These are phyloP conservation scores for Calidris pygmaea DNA, from an alignment of 2,113 vertebrate genomes.

Conservation along the genomic window DNA sequence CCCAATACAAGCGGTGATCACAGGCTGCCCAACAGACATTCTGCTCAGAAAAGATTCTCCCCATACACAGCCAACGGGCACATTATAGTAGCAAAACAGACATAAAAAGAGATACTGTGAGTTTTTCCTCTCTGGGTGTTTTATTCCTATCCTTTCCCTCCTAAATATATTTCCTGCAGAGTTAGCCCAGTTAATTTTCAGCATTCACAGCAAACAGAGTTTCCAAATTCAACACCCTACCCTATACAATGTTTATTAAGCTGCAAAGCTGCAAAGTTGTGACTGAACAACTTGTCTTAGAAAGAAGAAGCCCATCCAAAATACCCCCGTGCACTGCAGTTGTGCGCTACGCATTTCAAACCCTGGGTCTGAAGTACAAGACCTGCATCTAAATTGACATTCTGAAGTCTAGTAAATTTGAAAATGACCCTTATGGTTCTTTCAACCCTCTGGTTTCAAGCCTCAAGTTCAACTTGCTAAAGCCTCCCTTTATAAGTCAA, in stretches of 20 bases:
- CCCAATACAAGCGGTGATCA: accelerated
- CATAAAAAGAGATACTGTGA: not conserved
- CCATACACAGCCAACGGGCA: accelerated
- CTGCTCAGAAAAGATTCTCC: not conserved
- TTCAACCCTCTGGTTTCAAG: not conserved
- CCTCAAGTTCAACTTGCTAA: not conserved
- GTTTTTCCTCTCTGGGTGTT: not conserved
- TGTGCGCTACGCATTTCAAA: not conserved
- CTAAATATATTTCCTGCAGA: not conserved
- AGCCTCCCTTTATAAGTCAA: not conserved
- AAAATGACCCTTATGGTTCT: accelerated
- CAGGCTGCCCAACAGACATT: accelerated
- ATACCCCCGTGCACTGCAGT: accelerated
- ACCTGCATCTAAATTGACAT: not conserved
- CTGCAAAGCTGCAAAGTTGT: not conserved
- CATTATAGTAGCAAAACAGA: accelerated
- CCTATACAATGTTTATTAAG: accelerated
- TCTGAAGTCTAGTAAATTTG: too few species aligned
- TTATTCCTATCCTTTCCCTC: not conserved
- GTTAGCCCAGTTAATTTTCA: not conserved
- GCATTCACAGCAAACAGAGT: not conserved
- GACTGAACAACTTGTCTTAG: not conserved
- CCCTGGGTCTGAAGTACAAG: accelerated
- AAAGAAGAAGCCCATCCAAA: not conserved
- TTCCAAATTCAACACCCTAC: not conserved